These are phyloP conservation scores for Ibidorhyncha struthersii DNA, from an alignment of 2,113 vertebrate species.

Conservation along the genomic window DNA sequence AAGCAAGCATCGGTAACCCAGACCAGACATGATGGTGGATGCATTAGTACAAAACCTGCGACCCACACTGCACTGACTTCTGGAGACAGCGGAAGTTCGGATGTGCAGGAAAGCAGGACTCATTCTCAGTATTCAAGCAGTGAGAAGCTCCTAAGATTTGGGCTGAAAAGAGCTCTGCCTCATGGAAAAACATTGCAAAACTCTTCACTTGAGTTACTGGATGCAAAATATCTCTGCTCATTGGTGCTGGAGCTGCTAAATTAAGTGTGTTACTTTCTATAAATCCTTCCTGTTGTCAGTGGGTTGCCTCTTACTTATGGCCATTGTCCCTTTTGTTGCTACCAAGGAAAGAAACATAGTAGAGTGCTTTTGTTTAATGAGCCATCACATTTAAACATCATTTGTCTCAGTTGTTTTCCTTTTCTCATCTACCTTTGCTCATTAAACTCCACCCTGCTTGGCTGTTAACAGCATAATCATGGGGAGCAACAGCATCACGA, in stretches of 20 bases:
- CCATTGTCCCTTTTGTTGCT: constrained; percentile 22
- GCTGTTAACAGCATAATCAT: constrained; percentile 33
- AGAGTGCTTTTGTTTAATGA: constrained; percentile 57
- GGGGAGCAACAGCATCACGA: constrained; percentile 17
- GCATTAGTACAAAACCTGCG: not conserved
- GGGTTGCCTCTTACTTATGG: constrained; percentile 39
- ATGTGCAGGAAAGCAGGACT: not conserved
- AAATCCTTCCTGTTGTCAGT: constrained; percentile 48
- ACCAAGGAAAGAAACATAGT: constrained; percentile 26
- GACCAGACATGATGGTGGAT: not conserved
- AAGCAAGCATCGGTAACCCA: not conserved
- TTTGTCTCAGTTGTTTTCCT: constrained; percentile 61
- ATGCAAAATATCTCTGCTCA: not conserved
- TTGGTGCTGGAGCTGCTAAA: not conserved
- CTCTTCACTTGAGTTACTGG: not conserved
- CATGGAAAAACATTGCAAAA: not conserved
- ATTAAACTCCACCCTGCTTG: constrained; percentile 52
- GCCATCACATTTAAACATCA: constrained; percentile 57
- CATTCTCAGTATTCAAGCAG: not conserved
- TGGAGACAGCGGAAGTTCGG: not conserved
- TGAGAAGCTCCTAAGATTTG: not conserved
- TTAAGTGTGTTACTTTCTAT: not conserved
- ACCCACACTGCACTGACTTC: not conserved
- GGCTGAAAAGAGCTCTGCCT: not conserved
- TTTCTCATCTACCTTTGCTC: constrained; percentile 64